A percentile compares a stretch with the other conserved stretches of the same genome.
Evolutionary conservation across 2,888 invertebrate genomes (phyloP).

Genomic region (Pachliopta kotzebuea): DNA sequence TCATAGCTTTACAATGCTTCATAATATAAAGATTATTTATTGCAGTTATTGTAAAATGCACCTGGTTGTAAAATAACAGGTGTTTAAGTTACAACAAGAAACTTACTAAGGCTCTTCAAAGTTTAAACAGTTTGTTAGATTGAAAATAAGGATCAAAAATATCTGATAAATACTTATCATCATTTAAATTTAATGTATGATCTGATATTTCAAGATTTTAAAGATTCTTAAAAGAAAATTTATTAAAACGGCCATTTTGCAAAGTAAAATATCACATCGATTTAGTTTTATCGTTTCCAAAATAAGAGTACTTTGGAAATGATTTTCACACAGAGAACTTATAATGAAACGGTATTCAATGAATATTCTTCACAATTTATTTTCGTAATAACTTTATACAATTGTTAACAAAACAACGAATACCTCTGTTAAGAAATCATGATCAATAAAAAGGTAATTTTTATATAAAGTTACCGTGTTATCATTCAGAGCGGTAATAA

Average conservation of each 20-base stretch:
- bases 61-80: not conserved
- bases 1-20: not conserved
- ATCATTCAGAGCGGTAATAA: slow-evolving; percentile 27
- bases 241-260: too few relatives aligned
- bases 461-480: slow-evolving; percentile 25
- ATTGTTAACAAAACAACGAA: not conserved
- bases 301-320: too few relatives aligned
- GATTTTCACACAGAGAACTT: too few relatives aligned
- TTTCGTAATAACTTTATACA: not conserved
- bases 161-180: not conserved
- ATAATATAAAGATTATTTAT: not conserved
- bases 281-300: too few relatives aligned
- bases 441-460: slow-evolving; percentile 10
- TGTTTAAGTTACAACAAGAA: not conserved
- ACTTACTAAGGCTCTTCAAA: not conserved
- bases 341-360: not conserved
- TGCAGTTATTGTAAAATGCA: not conserved
- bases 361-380: not conserved
- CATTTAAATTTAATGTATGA: not conserved
- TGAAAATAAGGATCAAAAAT: not conserved
- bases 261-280: too few relatives aligned
- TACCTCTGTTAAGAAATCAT: slow-evolving; percentile 1
- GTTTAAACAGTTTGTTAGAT: not conserved
- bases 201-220: not conserved
- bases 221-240: too few relatives aligned